phyloP scores from a whole-genome alignment of 2,888 invertebrate genomes.

The Noctua janthe region DNA sequence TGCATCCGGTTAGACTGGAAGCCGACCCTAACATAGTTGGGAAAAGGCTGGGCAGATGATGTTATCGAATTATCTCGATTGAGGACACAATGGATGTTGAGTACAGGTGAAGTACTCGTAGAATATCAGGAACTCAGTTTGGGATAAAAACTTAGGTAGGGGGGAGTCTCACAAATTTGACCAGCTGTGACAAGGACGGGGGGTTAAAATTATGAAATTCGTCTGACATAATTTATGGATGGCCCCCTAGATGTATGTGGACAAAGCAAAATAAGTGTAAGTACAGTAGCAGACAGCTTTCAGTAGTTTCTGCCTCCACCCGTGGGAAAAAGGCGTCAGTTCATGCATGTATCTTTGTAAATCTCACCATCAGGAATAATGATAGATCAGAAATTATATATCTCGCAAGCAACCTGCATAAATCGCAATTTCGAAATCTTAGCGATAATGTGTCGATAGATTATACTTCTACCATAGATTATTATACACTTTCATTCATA shows the following conservation, averaged over 20 bases:
- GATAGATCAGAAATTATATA: conserved; percentile 7
- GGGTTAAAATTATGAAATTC: too few species aligned
- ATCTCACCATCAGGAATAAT: background rate
- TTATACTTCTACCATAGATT: conserved; percentile 35
- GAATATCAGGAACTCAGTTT: too few species aligned
- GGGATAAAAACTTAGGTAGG: too few species aligned
- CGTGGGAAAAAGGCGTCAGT: background rate
- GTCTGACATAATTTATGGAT: too few species aligned
- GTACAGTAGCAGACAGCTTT: background rate
- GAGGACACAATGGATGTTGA: too few species aligned
- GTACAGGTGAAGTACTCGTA: too few species aligned
- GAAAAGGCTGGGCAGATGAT: too few species aligned
- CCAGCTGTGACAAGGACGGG: too few species aligned
- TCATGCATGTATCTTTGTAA: background rate
- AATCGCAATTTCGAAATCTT: conserved; percentile 24
- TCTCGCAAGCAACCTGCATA: background rate
- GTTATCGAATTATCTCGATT: too few species aligned
- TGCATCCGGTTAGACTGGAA: too few species aligned
- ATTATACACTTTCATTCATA: conserved; percentile 55
- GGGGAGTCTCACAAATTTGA: too few species aligned
- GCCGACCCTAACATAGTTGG: too few species aligned
- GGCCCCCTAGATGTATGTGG: background rate
- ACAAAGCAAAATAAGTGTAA: background rate
- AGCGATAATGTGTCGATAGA: conserved; percentile 22
- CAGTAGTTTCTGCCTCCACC: background rate